These are phyloP conservation scores for Phyto melanocephala DNA, from an alignment of 2,888 invertebrate species.

Conservation along the genomic window DNA sequence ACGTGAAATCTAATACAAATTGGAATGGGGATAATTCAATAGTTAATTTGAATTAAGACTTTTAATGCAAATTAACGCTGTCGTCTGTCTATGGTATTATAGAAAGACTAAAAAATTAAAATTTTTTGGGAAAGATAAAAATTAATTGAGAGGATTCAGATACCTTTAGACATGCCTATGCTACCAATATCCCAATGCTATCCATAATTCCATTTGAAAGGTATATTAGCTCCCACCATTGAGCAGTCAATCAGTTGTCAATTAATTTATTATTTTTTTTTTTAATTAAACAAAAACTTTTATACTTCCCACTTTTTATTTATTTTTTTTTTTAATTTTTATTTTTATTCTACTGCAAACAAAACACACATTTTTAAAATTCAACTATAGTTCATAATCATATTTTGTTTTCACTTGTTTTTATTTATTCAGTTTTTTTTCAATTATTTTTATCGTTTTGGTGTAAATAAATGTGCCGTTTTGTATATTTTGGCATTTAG, in stretches of 20 bases:
- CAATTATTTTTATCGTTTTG: neutral
- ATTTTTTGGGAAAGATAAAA: too few relatives aligned
- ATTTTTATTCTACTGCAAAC: neutral
- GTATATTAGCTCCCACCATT: neutral
- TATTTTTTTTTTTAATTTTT: neutral
- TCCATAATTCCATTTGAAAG: too few relatives aligned
- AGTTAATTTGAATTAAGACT: too few relatives aligned
- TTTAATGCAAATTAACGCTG: too few relatives aligned
- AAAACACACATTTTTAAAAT: neutral
- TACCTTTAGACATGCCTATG: too few relatives aligned
- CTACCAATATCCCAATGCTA: too few relatives aligned
- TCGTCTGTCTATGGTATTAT: too few relatives aligned
- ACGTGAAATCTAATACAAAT: too few relatives aligned
- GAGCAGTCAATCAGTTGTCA: neutral
- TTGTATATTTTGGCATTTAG: constrained; percentile 39
- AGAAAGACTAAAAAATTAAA: too few relatives aligned
- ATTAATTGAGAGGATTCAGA: too few relatives aligned
- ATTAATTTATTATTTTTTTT: neutral
- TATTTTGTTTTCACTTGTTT: neutral
- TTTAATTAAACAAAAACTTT: neutral
- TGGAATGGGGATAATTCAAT: too few relatives aligned
- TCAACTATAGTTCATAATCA: constrained; percentile 32
- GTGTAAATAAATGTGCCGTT: constrained; percentile 26
- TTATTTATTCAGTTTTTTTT: constrained; percentile 2
- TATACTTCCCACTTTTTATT: neutral